Base-by-base conservation (phyloP, 2,797 vertebrate genomes). In the Orientallactaga sibirica region DNA sequence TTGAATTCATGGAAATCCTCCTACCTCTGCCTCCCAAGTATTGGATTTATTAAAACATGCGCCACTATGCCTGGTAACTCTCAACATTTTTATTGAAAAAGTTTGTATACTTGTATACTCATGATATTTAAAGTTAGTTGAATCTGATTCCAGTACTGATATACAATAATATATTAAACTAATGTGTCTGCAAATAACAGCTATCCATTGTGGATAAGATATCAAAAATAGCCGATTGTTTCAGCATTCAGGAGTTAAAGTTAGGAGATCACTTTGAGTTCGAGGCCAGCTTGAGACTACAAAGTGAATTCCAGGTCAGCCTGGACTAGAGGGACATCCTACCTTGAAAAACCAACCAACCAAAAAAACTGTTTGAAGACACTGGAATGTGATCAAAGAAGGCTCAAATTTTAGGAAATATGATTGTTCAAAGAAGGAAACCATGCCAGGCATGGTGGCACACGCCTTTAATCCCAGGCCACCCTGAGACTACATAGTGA, bases 141-240 rank as follows among this genome's bases (percentile, higher is more conserved):
- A 79, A 41, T 92, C 41, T 92, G 62, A 73, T 92, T 91, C 62
- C 37, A 83, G 11, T 61, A 86, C 86, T 78, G 64, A 94, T 73
- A 3, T 10, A 88, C 29, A 43, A 80, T 61, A 75, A 81, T 92
- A 8, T 70, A 93, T 25, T 90, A 7, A 33, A 80, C 55, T 66
- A 92, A 92, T 48, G 48, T 71, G 62, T 62, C 29, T 73, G 92
- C 18, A 90, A 66, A 64, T 55, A 88, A 88, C 16, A 86, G 79
- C 70, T 75, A 91, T 71, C 86, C 88, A 91, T 27, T 70, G 71
- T 78, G 62, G n/a, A 58, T 64, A 92, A 95, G 95, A 89, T 70
- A 92, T 67, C 15, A 66, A 75, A 66, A 66, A 24, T 8, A 48
- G 48, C 48, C 9, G 48, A 48, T 37, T 37, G 33, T 37, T 37